A percentile compares a stretch with the other conserved stretches of the same genome.
Conservation (phyloP, 2,888 invertebrate genomes). For the Drosophila maculinotata region DNA sequence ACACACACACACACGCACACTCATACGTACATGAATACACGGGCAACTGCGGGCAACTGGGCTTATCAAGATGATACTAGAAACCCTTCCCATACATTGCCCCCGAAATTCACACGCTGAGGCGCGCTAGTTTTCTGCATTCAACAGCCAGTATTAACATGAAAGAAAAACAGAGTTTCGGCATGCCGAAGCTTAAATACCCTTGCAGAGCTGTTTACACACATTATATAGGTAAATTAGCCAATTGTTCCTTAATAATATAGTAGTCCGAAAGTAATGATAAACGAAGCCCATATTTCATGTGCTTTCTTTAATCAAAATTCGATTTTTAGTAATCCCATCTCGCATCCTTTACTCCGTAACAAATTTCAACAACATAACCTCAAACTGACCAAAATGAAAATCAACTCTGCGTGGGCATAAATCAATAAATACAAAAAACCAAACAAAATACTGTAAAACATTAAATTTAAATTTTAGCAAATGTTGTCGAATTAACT, state of each 20-base stretch:
- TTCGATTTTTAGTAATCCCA: not conserved
- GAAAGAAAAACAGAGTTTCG: constrained; percentile 10
- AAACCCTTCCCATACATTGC: constrained; percentile 17
- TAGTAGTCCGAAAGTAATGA: constrained; percentile 5
- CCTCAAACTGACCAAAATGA: constrained; percentile 11
- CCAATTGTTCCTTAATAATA: constrained; percentile 4
- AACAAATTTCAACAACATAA: constrained; percentile 10
- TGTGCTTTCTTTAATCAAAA: not conserved
- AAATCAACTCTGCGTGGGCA: constrained; percentile 12
- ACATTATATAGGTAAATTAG: not conserved
- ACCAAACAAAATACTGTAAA: constrained; percentile 1
- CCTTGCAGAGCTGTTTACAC: constrained; percentile 35
- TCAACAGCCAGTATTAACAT: constrained; percentile 54
- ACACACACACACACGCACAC: constrained; percentile 1
- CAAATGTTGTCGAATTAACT: constrained; percentile 64
- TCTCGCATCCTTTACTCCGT: too few relatives aligned
- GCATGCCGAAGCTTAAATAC: constrained; percentile 33
- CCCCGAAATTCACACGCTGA: constrained; percentile 38
- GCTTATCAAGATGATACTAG: constrained; percentile 45
- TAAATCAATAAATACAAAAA: not conserved
- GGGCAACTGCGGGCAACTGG: constrained; percentile 44
- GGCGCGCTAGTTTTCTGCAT: constrained; percentile 46
- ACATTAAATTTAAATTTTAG: constrained; percentile 58
- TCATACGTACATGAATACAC: constrained; percentile 13
- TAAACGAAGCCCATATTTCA: not conserved